Base-by-base conservation (phyloP, 2,113 vertebrate genomes). In the Chloroceryle aenea region DNA sequence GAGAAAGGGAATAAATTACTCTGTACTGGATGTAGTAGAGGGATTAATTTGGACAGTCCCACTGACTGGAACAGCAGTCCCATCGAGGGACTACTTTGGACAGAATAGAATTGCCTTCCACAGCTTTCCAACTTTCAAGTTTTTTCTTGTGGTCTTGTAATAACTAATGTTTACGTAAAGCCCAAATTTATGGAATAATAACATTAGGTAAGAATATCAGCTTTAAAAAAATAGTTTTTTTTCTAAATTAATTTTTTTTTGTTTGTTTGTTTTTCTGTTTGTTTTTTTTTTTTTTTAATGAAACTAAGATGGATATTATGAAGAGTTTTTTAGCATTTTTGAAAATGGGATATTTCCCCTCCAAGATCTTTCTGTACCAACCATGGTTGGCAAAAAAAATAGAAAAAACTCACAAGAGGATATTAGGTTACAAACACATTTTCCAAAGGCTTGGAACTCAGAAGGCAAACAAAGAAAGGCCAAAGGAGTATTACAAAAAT, bases 1-100 rank as follows among this genome's bases (percentile, higher is more conserved):
- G 21, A 95, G 45, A n/a, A 93, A 90, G 61, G 29, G 63, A 92
- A 69, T 71, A 96, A 76, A 76, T 36, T 76, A 25, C 38, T 88
- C 10, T 27, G 20, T 34, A 14, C 20, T 32, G 59, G 48, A 48
- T 52, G 25, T 10, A 89, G 16, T 25, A 69, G 10, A 84, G 23
- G n/a, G 30, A 69, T 32, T 91, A 22, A 83, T 81, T 93, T 59
- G 29, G 27, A 34, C 29, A 56, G 29, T 71, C 34, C 10, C 34
- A 64, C 17, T 74, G 32, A 32, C 29, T 67, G 52, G 27, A 84
- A 53, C 10, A 71, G 47, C 34, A 77, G 59, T 71, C n/a, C 29
- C 19, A 38, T 3, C 27, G 47, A 66, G 26, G 18, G 23, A 67
- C 42, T 66, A 14, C 17, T 87, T 64, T 67, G 42, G 15, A 23